Conservation (phyloP, 92 coral and sea anemone species). For the Blastomussa wellsi region DNA sequence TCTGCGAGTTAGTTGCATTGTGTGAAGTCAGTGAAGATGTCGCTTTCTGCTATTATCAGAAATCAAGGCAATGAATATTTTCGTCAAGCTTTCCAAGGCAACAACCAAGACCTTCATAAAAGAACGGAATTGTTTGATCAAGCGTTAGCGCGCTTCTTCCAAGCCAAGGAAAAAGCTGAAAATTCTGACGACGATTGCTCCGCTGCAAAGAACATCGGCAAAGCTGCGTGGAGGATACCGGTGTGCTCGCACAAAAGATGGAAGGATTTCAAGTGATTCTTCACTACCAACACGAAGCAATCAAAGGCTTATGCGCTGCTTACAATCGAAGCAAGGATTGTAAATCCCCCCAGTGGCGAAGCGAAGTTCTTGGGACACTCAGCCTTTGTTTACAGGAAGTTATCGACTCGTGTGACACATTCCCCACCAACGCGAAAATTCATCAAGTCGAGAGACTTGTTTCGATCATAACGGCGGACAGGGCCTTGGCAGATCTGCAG, state of each 20-base stretch:
- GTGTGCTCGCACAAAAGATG: slow-evolving; percentile 37
- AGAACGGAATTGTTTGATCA: neutral
- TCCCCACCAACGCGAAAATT: slow-evolving; percentile 39
- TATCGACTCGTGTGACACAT: slow-evolving; percentile 41
- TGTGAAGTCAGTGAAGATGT: neutral
- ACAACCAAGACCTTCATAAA: neutral
- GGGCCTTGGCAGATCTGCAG: slow-evolving; percentile 50
- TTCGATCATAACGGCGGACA: slow-evolving; percentile 24
- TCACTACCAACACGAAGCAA: slow-evolving; percentile 67
- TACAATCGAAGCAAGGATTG: slow-evolving; percentile 50
- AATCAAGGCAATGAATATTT: neutral
- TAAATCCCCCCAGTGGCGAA: slow-evolving; percentile 66
- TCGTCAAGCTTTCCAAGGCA: neutral
- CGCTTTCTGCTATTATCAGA: neutral
- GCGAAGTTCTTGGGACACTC: slow-evolving; percentile 50
- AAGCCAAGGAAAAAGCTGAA: slow-evolving; percentile 23
- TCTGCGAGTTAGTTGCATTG: neutral
- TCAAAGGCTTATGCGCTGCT: slow-evolving; percentile 55
- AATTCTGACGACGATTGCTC: slow-evolving; percentile 61
- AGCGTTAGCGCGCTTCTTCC: slow-evolving; percentile 6
- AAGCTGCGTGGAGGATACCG: slow-evolving; percentile 76
- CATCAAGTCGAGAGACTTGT: slow-evolving; percentile 40
- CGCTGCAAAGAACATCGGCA: slow-evolving; percentile 86
- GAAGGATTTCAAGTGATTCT: slow-evolving; percentile 43
- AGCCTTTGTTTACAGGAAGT: slow-evolving; percentile 69